A percentile compares a stretch with the other conserved stretches of the same genome.
Conservation (phyloP, 2,888 invertebrate genomes). For the Gerris lacustris region DNA sequence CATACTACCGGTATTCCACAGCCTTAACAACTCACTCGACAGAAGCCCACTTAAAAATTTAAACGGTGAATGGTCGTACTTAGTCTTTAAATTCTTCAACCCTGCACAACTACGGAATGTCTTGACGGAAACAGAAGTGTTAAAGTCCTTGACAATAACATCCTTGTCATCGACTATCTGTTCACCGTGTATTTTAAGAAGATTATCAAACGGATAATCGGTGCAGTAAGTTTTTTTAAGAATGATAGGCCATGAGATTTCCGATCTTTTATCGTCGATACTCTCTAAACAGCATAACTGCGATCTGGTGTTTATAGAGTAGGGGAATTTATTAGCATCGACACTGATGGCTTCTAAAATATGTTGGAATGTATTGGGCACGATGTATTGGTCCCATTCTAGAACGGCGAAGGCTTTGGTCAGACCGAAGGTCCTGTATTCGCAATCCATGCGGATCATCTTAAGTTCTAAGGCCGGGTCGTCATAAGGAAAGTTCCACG, state of each 20-base stretch:
- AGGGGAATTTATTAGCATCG: not conserved
- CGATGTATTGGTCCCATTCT: slow-evolving; percentile 15
- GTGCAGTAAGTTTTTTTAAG: slow-evolving; percentile 13
- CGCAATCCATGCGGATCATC: slow-evolving; percentile 8
- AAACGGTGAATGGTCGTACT: slow-evolving; percentile 1
- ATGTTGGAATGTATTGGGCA: slow-evolving; percentile 7
- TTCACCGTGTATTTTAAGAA: not conserved
- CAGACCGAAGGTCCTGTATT: slow-evolving; percentile 2
- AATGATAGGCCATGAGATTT: slow-evolving; percentile 12
- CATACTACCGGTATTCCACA: slow-evolving; percentile 1
- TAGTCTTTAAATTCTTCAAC: not conserved
- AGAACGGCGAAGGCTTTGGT: slow-evolving; percentile 6
- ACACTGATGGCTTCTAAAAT: slow-evolving; percentile 2
- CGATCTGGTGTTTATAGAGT: not conserved
- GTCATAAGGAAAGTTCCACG: slow-evolving; percentile 11
- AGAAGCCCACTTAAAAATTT: slow-evolving; percentile 9
- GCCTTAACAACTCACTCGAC: not conserved
- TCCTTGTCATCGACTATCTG: not conserved
- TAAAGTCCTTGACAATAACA: not conserved
- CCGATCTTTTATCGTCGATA: slow-evolving; percentile 11
- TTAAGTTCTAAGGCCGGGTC: slow-evolving; percentile 2
- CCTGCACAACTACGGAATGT: not conserved
- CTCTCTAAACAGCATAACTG: slow-evolving; percentile 12
- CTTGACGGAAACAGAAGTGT: not conserved
- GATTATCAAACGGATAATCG: not conserved